phyloP scores from a whole-genome alignment of 2,797 vertebrate genomes.

The Chaetodon trifasciatus region DNA sequence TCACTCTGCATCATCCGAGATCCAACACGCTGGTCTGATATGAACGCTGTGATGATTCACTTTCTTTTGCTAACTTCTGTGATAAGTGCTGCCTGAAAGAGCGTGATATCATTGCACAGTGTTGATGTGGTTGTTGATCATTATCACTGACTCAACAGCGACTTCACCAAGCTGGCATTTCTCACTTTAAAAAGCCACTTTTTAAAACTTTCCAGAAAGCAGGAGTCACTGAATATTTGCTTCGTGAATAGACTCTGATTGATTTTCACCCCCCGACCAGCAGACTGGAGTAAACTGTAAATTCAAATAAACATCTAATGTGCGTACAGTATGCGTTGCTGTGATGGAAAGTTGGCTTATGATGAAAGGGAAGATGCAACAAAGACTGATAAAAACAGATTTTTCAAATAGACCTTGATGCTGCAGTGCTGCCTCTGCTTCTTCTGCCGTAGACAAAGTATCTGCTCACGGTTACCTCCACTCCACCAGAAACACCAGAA shows the following conservation, averaged over 20 bases:
- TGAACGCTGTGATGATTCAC: background rate
- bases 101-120: background rate
- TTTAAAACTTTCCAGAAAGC: background rate
- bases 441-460: background rate
- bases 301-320: too few relatives aligned
- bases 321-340: background rate
- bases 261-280: background rate
- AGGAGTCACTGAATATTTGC: background rate
- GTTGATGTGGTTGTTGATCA: slow-evolving; percentile 2
- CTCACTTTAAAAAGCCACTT: background rate
- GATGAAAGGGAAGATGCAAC: background rate
- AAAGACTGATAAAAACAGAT: background rate
- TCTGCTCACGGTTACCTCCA: background rate
- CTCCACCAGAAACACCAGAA: background rate
- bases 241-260: slow-evolving; percentile 2
- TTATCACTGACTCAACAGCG: slow-evolving; percentile 14
- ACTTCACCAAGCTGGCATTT: slow-evolving; percentile 6
- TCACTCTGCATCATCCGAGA: slow-evolving; percentile 21
- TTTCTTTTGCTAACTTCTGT: background rate
- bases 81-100: background rate
- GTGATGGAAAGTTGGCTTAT: background rate
- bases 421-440: background rate
- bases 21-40: background rate
- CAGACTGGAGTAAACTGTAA: background rate
- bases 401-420: background rate